These are phyloP conservation scores for Gobio gobio DNA, from an alignment of 2,113 vertebrate genomes.

Conservation along the genomic window DNA sequence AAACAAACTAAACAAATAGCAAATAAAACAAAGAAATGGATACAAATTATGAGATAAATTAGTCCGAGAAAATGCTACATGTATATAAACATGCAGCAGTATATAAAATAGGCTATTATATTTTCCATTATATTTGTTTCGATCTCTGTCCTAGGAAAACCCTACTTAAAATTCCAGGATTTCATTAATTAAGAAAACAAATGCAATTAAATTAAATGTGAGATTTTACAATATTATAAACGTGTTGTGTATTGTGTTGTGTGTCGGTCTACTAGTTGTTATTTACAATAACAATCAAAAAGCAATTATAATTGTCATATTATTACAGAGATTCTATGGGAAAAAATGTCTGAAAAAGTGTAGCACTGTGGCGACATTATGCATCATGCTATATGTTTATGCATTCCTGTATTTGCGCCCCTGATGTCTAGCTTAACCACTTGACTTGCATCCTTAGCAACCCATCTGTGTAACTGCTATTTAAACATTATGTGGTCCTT, in stretches of 20 bases:
- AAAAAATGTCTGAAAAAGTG: neutral
- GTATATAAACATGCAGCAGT: neutral
- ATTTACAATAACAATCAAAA: neutral
- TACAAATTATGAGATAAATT: too few relatives aligned
- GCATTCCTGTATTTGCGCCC: neutral
- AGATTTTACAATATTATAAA: neutral
- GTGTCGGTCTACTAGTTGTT: neutral
- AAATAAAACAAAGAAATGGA: too few relatives aligned
- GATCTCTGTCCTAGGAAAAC: neutral
- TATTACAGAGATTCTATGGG: neutral
- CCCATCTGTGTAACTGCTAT: slow-evolving; percentile 25
- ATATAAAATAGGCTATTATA: too few relatives aligned
- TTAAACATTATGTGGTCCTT: slow-evolving; percentile 28
- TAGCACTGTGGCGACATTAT: neutral
- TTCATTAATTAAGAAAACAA: neutral
- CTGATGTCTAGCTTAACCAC: slow-evolving; percentile 6
- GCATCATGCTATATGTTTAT: neutral
- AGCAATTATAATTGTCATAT: neutral
- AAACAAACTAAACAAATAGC: too few relatives aligned
- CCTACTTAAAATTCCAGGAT: neutral
- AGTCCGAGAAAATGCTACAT: too few relatives aligned
- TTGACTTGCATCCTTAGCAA: slow-evolving; percentile 24
- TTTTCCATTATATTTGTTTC: neutral
- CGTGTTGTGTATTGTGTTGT: neutral
- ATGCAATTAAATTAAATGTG: neutral